Conservation (phyloP, 2,113 vertebrate genomes). For the Pristiophorus japonicus region DNA sequence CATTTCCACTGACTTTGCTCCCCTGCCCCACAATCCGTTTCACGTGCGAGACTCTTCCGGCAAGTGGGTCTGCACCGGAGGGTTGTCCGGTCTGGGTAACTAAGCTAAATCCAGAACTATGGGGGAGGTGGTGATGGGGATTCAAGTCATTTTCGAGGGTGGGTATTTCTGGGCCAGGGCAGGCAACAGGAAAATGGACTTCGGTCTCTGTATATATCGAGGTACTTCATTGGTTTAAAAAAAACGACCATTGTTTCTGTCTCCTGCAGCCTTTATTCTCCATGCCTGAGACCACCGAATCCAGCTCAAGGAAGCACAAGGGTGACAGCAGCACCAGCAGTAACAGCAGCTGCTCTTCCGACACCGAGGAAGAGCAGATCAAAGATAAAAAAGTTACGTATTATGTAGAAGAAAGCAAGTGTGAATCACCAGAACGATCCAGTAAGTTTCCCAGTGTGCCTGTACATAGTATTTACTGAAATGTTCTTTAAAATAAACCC, state of each 20-base stretch:
- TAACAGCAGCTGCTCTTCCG: slow-evolving; percentile 66
- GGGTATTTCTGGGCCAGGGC: too few relatives aligned
- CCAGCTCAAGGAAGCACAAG: slow-evolving; percentile 58
- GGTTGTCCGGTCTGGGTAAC: too few relatives aligned
- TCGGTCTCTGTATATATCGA: background rate
- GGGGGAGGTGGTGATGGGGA: too few relatives aligned
- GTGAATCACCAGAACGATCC: slow-evolving; percentile 72
- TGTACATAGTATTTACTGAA: background rate
- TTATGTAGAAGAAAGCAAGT: slow-evolving; percentile 65
- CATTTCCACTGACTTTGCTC: too few relatives aligned
- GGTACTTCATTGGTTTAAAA: background rate
- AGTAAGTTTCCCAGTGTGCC: slow-evolving; percentile 67
- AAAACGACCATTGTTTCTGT: background rate
- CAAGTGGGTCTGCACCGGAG: too few relatives aligned
- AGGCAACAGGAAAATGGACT: background rate
- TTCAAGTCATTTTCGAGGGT: too few relatives aligned
- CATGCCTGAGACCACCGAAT: slow-evolving; percentile 83
- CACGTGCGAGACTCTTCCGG: too few relatives aligned
- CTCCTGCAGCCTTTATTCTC: slow-evolving; percentile 69
- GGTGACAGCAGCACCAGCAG: slow-evolving; percentile 64
- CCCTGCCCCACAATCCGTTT: too few relatives aligned
- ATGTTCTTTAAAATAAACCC: background rate
- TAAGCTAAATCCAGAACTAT: too few relatives aligned
- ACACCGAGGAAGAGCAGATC: slow-evolving; percentile 64
- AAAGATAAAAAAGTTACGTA: slow-evolving; percentile 75